A percentile compares a stretch with the other conserved stretches of the same genome.
phyloP scores from a whole-genome alignment of 2,113 vertebrate genomes.

The Pseudolaguvia tuberculata region DNA sequence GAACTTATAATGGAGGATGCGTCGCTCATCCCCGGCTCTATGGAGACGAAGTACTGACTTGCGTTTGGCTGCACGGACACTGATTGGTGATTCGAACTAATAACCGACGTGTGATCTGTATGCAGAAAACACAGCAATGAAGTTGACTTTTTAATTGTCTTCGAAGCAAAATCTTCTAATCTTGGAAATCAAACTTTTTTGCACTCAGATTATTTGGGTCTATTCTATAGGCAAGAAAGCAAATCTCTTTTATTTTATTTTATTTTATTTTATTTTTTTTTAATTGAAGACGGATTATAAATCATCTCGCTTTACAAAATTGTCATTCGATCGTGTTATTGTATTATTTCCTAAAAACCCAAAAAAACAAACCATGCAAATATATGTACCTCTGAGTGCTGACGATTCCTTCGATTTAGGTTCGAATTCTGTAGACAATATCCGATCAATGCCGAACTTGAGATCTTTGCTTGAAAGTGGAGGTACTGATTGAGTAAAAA shows the following conservation, averaged over 20 bases:
- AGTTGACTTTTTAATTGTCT: slow-evolving; percentile 35
- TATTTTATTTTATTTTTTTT: no score
- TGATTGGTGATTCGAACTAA: slow-evolving; percentile 83
- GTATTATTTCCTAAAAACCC: background rate
- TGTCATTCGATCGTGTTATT: background rate
- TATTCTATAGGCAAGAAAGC: slow-evolving; percentile 1
- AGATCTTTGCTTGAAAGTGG: slow-evolving; percentile 92
- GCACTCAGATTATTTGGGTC: background rate
- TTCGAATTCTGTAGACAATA: slow-evolving; percentile 92
- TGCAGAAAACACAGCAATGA: slow-evolving; percentile 60
- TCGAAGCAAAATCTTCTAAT: slow-evolving; percentile 36
- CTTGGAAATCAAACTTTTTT: background rate
- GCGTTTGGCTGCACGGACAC: slow-evolving; percentile 84
- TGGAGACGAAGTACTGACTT: slow-evolving; percentile 91
- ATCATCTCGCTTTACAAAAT: background rate
- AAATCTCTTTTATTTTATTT: no score
- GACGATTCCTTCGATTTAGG: slow-evolving; percentile 87
- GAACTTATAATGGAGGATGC: slow-evolving; percentile 86
- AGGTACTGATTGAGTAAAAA: slow-evolving; percentile 70
- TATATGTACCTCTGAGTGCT: slow-evolving; percentile 91
- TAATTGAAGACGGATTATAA: no score
- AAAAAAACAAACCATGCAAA: no score
- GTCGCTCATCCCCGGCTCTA: slow-evolving; percentile 89
- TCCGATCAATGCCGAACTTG: slow-evolving; percentile 97
- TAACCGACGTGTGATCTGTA: slow-evolving; percentile 93